Conservation (phyloP, 2,113 vertebrate genomes). For the Pygoscelis antarcticus region DNA sequence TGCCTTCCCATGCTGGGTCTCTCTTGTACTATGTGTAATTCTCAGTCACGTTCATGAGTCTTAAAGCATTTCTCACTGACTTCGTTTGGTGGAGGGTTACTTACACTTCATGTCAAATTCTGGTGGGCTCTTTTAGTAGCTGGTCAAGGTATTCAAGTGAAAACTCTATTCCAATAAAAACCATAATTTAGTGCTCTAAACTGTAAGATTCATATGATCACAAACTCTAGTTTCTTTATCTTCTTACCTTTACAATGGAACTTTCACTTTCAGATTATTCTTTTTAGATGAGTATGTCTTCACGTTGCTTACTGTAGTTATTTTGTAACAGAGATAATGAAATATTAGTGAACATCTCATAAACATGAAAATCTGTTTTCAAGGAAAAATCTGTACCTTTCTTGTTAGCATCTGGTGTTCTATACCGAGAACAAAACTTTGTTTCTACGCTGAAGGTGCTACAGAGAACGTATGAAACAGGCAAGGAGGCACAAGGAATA, state of each 20-base stretch:
- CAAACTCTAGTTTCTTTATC: neutral
- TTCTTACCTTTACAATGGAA: neutral
- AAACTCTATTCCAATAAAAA: neutral
- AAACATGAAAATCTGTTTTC: neutral
- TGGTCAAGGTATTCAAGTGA: neutral
- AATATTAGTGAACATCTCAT: neutral
- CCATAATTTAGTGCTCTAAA: neutral
- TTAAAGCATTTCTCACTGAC: neutral
- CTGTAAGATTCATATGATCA: neutral
- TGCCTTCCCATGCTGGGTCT: neutral
- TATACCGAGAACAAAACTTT: neutral
- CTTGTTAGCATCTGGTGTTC: neutral
- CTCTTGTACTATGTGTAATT: neutral
- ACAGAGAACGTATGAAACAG: neutral
- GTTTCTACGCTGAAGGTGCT: rapidly evolving
- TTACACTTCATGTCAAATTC: neutral
- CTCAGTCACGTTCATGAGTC: neutral
- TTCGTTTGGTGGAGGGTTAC: neutral
- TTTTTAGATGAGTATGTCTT: neutral
- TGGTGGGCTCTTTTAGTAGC: neutral
- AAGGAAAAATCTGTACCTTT: neutral
- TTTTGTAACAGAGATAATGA: neutral
- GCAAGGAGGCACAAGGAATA: neutral
- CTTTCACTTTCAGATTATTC: neutral
- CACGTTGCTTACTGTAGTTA: neutral